Conservation (phyloP, 1,140 invertebrate species). For the Drosophila ironensis region DNA sequence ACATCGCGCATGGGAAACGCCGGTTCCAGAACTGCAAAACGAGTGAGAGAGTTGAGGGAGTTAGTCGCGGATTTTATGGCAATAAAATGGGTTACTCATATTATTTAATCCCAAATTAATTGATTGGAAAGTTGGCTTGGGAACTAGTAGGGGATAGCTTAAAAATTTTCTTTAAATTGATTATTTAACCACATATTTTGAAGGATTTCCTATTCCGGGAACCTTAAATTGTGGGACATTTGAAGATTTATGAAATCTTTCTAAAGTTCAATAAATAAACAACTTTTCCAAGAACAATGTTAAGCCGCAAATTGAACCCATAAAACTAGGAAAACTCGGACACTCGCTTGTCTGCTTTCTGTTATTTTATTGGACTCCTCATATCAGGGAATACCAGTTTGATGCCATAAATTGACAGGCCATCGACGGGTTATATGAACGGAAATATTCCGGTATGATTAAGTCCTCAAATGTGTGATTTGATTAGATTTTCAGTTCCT, state of each 20-base stretch:
- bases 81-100: not conserved
- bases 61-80: not conserved
- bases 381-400: not conserved
- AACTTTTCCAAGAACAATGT: too few relatives aligned
- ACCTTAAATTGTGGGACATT: too few relatives aligned
- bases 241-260: too few relatives aligned
- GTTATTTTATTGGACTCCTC: not conserved
- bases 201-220: too few relatives aligned
- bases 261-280: too few relatives aligned
- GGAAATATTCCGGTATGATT: constrained; percentile 20
- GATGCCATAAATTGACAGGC: not conserved
- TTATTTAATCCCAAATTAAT: not conserved
- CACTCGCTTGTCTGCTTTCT: not conserved
- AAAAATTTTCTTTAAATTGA: too few relatives aligned
- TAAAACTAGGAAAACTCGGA: too few relatives aligned
- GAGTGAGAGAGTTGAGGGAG: not conserved
- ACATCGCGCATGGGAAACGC: constrained; percentile 93
- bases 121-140: not conserved
- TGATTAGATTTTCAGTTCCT: constrained; percentile 35
- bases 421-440: not conserved
- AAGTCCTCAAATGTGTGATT: constrained; percentile 19
- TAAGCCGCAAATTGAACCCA: too few relatives aligned
- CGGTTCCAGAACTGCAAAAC: constrained; percentile 89
- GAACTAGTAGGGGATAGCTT: too few relatives aligned
- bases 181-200: too few relatives aligned